Evolutionary conservation across 2,888 invertebrate species (phyloP).

Genomic region (Drosophila buzzatii): DNA sequence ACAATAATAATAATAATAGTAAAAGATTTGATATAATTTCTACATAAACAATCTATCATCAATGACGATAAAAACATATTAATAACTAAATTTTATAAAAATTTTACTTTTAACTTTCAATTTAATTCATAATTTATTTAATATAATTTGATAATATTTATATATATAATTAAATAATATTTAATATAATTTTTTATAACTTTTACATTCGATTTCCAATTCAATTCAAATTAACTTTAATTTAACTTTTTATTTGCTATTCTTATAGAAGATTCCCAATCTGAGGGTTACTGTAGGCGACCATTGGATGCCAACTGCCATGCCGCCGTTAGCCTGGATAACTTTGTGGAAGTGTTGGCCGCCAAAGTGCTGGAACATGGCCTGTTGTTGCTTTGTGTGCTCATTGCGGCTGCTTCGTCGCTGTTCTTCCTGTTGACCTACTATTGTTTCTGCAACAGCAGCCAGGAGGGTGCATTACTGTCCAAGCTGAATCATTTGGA

Average conservation of each 20-base stretch:
- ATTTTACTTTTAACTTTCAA: too few relatives aligned
- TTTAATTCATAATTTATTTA: not conserved
- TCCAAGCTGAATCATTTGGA: slow-evolving; percentile 89
- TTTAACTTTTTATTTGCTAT: not conserved
- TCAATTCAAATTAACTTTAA: not conserved
- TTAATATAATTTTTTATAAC: not conserved
- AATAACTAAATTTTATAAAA: too few relatives aligned
- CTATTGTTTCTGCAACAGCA: slow-evolving; percentile 91
- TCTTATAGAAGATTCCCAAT: slow-evolving; percentile 6
- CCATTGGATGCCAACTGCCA: slow-evolving; percentile 28
- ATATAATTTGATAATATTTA: too few relatives aligned
- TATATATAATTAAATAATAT: too few relatives aligned
- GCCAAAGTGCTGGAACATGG: slow-evolving; percentile 83
- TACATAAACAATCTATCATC: too few relatives aligned
- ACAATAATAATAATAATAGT: too few relatives aligned
- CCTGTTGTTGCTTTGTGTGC: slow-evolving; percentile 87
- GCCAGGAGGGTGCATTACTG: slow-evolving; percentile 90
- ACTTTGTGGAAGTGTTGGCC: slow-evolving; percentile 71
- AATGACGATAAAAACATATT: too few relatives aligned
- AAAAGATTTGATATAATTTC: too few relatives aligned
- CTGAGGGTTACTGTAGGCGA: slow-evolving; percentile 50
- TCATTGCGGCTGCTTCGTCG: slow-evolving; percentile 90
- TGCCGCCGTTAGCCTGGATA: slow-evolving; percentile 59
- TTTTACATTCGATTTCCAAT: not conserved
- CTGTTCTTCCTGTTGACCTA: slow-evolving; percentile 91